A percentile compares a stretch with the other conserved stretches of the same genome.
Evolutionary conservation across 1,140 invertebrate species (phyloP).

Genomic region (Drosophila kohkoa): DNA sequence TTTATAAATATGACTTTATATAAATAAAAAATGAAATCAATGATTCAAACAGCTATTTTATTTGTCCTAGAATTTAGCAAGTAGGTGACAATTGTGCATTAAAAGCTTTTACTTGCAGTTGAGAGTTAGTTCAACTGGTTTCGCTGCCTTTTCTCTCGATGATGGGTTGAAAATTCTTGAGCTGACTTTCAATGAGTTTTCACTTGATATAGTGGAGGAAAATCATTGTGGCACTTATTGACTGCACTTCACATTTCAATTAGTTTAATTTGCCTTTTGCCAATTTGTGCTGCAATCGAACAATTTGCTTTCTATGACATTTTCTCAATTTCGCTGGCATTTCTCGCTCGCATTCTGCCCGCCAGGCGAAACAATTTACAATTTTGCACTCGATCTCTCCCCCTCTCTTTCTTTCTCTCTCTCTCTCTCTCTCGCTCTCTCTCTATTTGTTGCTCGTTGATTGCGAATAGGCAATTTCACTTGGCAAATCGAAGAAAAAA

Average conservation of each 20-base stretch:
- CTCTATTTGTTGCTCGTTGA: not conserved
- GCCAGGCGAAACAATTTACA: constrained; percentile 32
- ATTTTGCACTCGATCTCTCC: not conserved
- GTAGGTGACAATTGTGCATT: not conserved
- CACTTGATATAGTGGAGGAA: constrained; percentile 13
- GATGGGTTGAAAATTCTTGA: constrained; percentile 2
- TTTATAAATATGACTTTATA: not conserved
- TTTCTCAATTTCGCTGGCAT: constrained; percentile 36
- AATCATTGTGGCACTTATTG: constrained; percentile 32
- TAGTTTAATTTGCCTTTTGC: constrained; percentile 44
- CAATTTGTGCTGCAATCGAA: constrained; percentile 17
- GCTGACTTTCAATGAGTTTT: constrained; percentile 21
- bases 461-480: constrained; percentile 62
- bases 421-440: not conserved
- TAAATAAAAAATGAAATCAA: not conserved
- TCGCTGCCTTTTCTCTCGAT: constrained; percentile 2
- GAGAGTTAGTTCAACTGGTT: constrained; percentile 12
- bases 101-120: not conserved
- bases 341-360: constrained; percentile 28
- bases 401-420: constrained; percentile 6
- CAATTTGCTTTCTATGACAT: constrained; percentile 47
- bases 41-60: not conserved
- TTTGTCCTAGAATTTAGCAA: not conserved
- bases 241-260: constrained; percentile 44
- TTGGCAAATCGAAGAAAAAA: constrained; percentile 55